Evolutionary conservation across 2,113 vertebrate genomes (phyloP).

Genomic region (Labeo catla): DNA sequence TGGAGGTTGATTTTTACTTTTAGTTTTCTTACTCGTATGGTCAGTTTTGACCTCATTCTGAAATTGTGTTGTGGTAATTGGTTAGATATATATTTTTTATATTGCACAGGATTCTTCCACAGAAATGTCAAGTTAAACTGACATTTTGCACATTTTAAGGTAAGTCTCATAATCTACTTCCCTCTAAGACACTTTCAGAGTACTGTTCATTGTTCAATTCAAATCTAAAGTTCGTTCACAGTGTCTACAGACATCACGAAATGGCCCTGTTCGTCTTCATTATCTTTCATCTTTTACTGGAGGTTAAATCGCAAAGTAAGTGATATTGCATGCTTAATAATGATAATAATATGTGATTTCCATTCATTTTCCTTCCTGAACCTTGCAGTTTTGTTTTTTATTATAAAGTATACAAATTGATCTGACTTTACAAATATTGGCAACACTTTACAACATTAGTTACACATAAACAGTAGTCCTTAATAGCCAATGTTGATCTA

Average conservation of each 20-base stretch:
- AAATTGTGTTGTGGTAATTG: neutral
- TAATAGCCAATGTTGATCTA: neutral
- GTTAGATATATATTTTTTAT: neutral
- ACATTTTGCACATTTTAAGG: neutral
- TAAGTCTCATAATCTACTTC: neutral
- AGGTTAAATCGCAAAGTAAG: conserved; percentile 1
- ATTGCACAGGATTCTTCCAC: neutral
- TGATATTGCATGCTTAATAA: neutral
- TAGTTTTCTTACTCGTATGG: neutral
- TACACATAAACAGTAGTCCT: too few species aligned
- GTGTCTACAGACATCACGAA: neutral
- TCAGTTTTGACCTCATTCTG: neutral
- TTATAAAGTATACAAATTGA: neutral
- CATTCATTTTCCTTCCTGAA: neutral
- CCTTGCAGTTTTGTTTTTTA: neutral
- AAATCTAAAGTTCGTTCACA: conserved; percentile 4
- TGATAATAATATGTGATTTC: neutral
- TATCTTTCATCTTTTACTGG: neutral
- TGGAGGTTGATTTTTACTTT: neutral
- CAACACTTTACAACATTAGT: neutral
- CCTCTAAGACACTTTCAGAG: neutral
- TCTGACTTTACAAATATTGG: neutral
- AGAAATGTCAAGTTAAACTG: neutral
- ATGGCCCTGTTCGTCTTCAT: conserved; percentile 22
- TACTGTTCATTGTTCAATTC: neutral